These are phyloP conservation scores for Cloeon dipterum DNA, from an alignment of 2,888 invertebrate genomes.

Conservation along the genomic window DNA sequence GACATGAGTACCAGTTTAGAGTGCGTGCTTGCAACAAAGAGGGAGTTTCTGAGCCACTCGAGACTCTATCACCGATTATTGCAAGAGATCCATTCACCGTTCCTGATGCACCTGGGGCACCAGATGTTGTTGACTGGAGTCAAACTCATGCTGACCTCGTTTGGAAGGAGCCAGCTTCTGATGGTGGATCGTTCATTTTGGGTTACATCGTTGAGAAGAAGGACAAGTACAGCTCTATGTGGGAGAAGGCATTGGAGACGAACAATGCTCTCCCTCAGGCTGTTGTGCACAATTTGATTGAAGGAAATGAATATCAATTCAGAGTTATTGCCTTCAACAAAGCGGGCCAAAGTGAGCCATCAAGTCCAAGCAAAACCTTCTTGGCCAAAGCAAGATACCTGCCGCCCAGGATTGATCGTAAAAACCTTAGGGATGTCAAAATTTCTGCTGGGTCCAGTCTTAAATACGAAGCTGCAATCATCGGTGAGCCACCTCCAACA, in stretches of 20 bases:
- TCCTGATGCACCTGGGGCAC: constrained; percentile 73
- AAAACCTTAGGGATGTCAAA: constrained; percentile 71
- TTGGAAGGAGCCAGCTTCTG: constrained; percentile 71
- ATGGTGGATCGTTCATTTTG: constrained; percentile 86
- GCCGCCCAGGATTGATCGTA: constrained; percentile 88
- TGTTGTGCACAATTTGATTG: constrained; percentile 71
- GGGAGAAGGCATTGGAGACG: constrained; percentile 80
- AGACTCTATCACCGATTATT: constrained; percentile 49
- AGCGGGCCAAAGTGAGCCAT: constrained; percentile 82
- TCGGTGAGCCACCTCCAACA: constrained; percentile 86
- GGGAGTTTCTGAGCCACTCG: constrained; percentile 4
- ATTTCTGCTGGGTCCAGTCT: constrained; percentile 81
- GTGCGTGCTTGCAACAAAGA: constrained; percentile 5
- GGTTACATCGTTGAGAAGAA: constrained; percentile 86
- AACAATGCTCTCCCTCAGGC: constrained; percentile 48
- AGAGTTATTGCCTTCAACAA: constrained; percentile 86
- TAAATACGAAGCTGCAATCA: constrained; percentile 80
- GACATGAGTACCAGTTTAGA: constrained; percentile 30
- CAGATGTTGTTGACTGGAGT: constrained; percentile 79
- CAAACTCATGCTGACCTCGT: constrained; percentile 76
- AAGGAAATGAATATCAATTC: constrained; percentile 95
- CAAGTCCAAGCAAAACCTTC: constrained; percentile 67
- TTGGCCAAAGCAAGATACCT: constrained; percentile 68
- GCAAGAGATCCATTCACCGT: constrained; percentile 88
- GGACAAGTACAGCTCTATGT: constrained; percentile 61